phyloP scores from a whole-genome alignment of 2,888 invertebrate genomes.

The Troides oblongomaculatus region DNA sequence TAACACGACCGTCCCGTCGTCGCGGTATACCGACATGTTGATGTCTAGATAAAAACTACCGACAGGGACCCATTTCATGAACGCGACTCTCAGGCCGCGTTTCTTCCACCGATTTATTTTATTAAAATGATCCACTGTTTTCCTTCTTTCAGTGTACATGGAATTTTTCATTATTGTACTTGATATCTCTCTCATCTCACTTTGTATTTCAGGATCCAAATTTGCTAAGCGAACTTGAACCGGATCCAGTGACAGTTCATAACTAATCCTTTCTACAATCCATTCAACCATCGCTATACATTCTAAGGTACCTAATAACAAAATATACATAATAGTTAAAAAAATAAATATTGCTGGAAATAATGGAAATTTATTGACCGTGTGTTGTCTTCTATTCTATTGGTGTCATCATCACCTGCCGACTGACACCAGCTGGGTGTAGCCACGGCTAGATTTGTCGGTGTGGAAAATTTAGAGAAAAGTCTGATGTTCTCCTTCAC shows the following conservation, averaged over 20 bases:
- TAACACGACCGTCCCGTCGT: conserved; percentile 86
- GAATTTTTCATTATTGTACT: conserved; percentile 61
- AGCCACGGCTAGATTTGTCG: no score
- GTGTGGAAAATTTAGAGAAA: background rate
- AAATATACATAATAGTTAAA: no score
- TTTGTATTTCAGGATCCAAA: conserved; percentile 63
- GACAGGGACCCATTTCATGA: conserved; percentile 83
- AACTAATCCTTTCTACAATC: conserved; percentile 83
- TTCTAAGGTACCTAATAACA: conserved; percentile 80
- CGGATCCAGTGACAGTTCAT: conserved; percentile 77
- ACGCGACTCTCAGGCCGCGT: conserved; percentile 83
- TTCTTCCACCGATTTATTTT: conserved; percentile 88
- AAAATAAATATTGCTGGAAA: no score
- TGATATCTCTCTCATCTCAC: conserved; percentile 60
- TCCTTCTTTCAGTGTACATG: conserved; percentile 68
- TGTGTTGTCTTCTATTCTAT: no score
- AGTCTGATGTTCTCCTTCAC: conserved; percentile 8
- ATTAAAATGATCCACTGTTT: conserved; percentile 79
- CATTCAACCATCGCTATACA: conserved; percentile 81
- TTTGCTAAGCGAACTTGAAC: conserved; percentile 68
- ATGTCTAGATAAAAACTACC: conserved; percentile 75
- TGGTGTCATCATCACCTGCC: no score
- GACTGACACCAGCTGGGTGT: no score
- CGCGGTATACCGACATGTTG: conserved; percentile 83
- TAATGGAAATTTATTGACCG: no score